A percentile compares a stretch with the other conserved stretches of the same genome.
Evolutionary conservation across 2,888 invertebrate species (phyloP).

Genomic region (Geophilus truncorum): DNA sequence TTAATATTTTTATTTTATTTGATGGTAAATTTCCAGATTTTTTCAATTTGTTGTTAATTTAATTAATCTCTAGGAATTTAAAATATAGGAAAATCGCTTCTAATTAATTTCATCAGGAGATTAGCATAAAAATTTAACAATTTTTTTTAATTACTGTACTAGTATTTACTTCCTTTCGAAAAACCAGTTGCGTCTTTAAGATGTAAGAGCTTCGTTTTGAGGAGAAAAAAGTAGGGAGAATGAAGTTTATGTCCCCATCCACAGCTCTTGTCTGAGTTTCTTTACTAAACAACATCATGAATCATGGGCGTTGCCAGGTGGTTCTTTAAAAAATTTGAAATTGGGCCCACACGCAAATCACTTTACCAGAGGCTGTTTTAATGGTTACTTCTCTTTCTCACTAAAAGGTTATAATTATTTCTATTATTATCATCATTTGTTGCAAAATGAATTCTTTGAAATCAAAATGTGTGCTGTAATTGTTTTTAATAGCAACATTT

Average conservation of each 20-base stretch:
- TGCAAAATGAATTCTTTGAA: not conserved
- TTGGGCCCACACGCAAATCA: not conserved
- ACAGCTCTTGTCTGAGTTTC: slow-evolving; percentile 6
- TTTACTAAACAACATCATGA: slow-evolving; percentile 8
- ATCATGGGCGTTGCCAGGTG: not conserved
- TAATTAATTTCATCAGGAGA: too few species aligned
- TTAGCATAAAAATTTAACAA: too few species aligned
- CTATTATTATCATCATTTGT: not conserved
- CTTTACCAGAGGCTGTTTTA: not conserved
- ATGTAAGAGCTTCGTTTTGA: too few species aligned
- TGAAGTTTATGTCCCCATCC: not conserved
- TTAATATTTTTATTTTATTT: too few species aligned
- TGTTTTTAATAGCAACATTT: not conserved
- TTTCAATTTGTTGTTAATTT: too few species aligned
- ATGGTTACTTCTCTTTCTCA: too few species aligned
- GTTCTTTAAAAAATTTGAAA: not conserved
- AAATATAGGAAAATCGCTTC: too few species aligned
- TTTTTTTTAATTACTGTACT: too few species aligned
- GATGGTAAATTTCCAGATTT: too few species aligned
- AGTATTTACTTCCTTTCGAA: too few species aligned
- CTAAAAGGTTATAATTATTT: too few species aligned
- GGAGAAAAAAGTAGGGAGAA: not conserved
- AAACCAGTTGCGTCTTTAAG: not conserved
- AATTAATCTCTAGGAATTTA: too few species aligned
- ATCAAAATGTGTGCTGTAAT: not conserved